Conservation (phyloP, 2,797 vertebrate genomes). For the Pangasius larnaudii region DNA sequence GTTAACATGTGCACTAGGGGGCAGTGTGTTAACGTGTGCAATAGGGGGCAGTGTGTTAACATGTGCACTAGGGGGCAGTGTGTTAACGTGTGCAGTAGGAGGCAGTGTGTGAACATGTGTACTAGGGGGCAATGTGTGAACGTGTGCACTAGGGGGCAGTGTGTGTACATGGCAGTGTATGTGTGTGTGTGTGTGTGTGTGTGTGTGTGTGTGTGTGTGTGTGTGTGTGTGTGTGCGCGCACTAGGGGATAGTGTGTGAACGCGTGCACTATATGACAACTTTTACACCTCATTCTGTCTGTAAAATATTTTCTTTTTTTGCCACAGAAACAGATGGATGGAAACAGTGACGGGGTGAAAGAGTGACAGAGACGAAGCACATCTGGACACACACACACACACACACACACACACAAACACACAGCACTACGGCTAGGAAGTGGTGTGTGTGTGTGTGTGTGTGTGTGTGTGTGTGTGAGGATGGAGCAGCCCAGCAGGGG, state of each 20-base stretch:
- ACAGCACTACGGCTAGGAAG: constrained; percentile 42
- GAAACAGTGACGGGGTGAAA: constrained; percentile 50
- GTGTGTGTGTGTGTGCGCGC: neutral
- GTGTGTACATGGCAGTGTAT: neutral
- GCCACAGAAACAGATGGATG: constrained; percentile 30
- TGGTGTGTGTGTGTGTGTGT: constrained; percentile 32
- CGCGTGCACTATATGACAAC: neutral
- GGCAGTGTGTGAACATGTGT: no score
- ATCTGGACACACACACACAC: constrained; percentile 48
- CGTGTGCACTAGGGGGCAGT: neutral
- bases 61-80: no score
- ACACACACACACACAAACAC: neutral
- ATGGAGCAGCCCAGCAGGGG: constrained; percentile 53
- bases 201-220: neutral
- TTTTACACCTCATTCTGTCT: neutral
- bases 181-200: neutral
- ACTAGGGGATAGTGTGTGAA: neutral
- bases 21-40: neutral
- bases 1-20: no score
- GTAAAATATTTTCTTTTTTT: neutral
- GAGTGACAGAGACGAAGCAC: constrained; percentile 49
- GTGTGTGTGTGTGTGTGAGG: constrained; percentile 38
- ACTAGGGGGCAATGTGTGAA: no score
- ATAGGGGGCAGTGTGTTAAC: neutral
- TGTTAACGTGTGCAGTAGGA: no score